These are phyloP conservation scores for Serilophus lunatus DNA, from an alignment of 2,113 vertebrate genomes.

Conservation along the genomic window DNA sequence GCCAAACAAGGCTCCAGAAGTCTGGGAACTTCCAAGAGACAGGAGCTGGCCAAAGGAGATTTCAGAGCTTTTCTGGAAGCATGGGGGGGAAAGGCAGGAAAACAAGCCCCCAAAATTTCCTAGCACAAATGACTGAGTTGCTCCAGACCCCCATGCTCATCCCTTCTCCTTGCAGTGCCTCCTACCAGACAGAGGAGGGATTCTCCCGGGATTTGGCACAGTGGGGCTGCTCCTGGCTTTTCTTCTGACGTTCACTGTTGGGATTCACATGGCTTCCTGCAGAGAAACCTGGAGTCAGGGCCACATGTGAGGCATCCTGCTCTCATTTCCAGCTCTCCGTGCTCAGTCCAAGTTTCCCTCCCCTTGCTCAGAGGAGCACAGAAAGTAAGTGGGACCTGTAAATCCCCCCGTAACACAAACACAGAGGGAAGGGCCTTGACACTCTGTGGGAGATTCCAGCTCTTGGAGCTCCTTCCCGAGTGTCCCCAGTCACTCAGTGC, in stretches of 20 bases:
- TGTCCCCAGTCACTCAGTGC: fast-evolving
- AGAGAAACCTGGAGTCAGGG: not conserved
- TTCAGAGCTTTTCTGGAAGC: not conserved
- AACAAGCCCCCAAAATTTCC: not conserved
- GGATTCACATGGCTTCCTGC: not conserved
- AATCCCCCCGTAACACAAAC: fast-evolving
- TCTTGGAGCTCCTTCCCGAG: not conserved
- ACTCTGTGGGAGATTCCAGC: fast-evolving
- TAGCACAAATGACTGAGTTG: not conserved
- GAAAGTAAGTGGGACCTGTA: not conserved
- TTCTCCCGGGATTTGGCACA: not conserved
- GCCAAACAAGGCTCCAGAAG: not conserved
- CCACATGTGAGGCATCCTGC: fast-evolving
- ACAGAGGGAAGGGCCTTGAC: not conserved
- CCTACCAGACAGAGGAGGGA: not conserved
- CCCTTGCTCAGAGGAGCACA: not conserved
- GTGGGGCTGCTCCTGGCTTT: not conserved
- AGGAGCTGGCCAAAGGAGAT: not conserved
- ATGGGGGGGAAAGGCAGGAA: not conserved
- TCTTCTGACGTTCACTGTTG: not conserved
- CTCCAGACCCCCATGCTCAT: not conserved
- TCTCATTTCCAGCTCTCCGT: not conserved
- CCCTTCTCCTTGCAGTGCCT: not conserved
- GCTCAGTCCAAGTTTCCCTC: not conserved
- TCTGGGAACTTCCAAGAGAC: not conserved